Base-by-base conservation (phyloP, 2,113 vertebrate genomes). In the Ammodytes dubius region DNA sequence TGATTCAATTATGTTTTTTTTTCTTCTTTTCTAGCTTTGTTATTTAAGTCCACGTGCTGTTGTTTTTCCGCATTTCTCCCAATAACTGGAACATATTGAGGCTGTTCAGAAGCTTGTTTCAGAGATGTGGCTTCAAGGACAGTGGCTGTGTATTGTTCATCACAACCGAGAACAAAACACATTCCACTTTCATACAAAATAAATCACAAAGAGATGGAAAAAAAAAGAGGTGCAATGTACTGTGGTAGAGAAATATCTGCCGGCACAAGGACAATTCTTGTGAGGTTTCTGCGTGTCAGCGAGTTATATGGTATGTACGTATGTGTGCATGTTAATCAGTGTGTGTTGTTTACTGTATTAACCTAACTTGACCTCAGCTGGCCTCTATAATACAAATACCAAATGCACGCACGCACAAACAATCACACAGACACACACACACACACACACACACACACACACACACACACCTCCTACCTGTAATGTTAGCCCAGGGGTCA, bases 31-130 rank as follows among this genome's bases (percentile, higher is more conserved):
- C 27, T 1, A 4, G 7, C 7, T 70, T 0, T 77, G 13, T 63
- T 54, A 85, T 78, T 75, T 76, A 27, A 1, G 54, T 37, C 46
- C 63, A 63, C 54, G 49, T 12, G 4, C 50, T 64, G 60, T 49
- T 56, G 0, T 50, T 74, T 27, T 63, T 61, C 27, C 66, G 64
- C 17, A 47, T 61, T 70, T 70, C 7, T 61, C 1, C n/a, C 70
- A 71, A 65, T 88, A 82, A 85, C 71, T 74, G 64, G 19, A 49
- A 82, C 46, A 77, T 58, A 52, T 40, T 79, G 70, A 83, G 45
- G 59, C 6, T 43, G 61, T 80, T 77, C 71, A 54, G 76, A 84
- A 5, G 37, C 49, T 59, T 67, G n/a, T 74, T 74, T 49, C 35
- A 72, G 14, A 68, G 46, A 45, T 8, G 35, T 15, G 17, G 27